A percentile compares a stretch with the other conserved stretches of the same genome.
phyloP scores from a whole-genome alignment of 2,888 invertebrate genomes.

The Lasioglossum malachurum region DNA sequence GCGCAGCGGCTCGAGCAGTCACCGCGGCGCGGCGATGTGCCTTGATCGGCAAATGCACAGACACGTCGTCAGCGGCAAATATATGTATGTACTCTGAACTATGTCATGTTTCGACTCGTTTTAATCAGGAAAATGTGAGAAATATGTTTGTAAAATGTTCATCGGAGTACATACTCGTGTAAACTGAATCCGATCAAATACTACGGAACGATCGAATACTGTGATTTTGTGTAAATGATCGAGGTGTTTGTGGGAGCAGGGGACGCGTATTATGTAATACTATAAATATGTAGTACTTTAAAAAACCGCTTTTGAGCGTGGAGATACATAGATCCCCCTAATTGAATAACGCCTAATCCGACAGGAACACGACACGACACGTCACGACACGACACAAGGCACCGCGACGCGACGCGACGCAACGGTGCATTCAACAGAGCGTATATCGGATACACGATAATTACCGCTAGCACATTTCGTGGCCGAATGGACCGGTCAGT shows the following conservation, averaged over 20 bases:
- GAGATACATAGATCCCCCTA: background rate
- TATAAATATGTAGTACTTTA: background rate
- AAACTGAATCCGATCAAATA: background rate
- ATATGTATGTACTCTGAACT: too few relatives aligned
- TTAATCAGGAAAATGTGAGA: background rate
- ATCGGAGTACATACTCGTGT: background rate
- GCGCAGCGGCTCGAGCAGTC: too few relatives aligned
- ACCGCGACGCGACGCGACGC: conserved; percentile 12
- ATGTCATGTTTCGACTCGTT: background rate
- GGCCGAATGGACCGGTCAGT: conserved; percentile 49
- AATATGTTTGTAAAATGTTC: background rate
- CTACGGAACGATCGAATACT: background rate
- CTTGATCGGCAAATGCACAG: too few relatives aligned
- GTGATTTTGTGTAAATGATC: background rate
- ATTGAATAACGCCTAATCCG: conserved; percentile 24
- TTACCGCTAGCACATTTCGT: conserved; percentile 48
- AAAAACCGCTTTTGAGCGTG: background rate
- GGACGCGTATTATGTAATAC: background rate
- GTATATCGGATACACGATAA: conserved; percentile 39
- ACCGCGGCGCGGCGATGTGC: too few relatives aligned
- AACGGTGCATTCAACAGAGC: conserved; percentile 9
- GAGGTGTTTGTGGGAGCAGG: background rate
- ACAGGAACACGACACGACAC: conserved; percentile 7
- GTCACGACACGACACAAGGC: background rate
- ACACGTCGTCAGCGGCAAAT: too few relatives aligned